These are phyloP conservation scores for Xylota segnis DNA, from an alignment of 2,888 invertebrate genomes.

Conservation along the genomic window DNA sequence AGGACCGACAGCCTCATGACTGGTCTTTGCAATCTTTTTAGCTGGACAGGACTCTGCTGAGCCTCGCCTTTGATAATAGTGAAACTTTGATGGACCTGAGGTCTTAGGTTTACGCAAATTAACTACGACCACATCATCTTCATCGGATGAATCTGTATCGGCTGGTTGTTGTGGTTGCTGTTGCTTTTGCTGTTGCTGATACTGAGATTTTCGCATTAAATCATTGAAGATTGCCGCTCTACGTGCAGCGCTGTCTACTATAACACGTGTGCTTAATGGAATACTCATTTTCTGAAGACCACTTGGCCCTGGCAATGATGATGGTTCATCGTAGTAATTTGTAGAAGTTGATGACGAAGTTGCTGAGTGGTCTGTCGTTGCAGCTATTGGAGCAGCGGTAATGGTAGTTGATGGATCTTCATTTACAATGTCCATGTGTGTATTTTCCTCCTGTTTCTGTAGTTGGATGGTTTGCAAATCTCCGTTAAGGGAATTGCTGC, in stretches of 20 bases:
- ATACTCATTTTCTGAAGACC: conserved; percentile 56
- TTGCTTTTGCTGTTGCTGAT: neutral
- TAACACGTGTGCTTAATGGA: conserved; percentile 2
- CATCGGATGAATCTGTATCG: conserved; percentile 60
- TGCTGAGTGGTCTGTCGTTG: conserved; percentile 81
- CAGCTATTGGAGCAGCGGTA: conserved; percentile 61
- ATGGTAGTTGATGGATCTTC: conserved; percentile 3
- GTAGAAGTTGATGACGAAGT: conserved; percentile 77
- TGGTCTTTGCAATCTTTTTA: conserved; percentile 60
- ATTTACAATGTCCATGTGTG: neutral
- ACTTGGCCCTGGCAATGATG: conserved; percentile 69
- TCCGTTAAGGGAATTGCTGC: conserved; percentile 19
- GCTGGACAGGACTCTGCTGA: conserved; percentile 64
- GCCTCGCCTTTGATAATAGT: conserved; percentile 57
- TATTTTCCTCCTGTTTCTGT: conserved; percentile 7
- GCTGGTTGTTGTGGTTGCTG: neutral
- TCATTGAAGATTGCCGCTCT: conserved; percentile 35
- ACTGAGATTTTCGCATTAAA: conserved; percentile 33
- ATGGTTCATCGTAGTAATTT: conserved; percentile 46
- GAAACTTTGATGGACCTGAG: conserved; percentile 23
- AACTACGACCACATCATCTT: conserved; percentile 67
- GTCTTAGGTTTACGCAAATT: conserved; percentile 54
- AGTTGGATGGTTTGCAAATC: conserved; percentile 19
- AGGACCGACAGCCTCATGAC: neutral
- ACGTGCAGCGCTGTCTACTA: conserved; percentile 15